Evolutionary conservation across 2,113 vertebrate genomes (phyloP), one percentile per base, ranked within the genome.

Genomic region (Xyliphius kryptos): DNA sequence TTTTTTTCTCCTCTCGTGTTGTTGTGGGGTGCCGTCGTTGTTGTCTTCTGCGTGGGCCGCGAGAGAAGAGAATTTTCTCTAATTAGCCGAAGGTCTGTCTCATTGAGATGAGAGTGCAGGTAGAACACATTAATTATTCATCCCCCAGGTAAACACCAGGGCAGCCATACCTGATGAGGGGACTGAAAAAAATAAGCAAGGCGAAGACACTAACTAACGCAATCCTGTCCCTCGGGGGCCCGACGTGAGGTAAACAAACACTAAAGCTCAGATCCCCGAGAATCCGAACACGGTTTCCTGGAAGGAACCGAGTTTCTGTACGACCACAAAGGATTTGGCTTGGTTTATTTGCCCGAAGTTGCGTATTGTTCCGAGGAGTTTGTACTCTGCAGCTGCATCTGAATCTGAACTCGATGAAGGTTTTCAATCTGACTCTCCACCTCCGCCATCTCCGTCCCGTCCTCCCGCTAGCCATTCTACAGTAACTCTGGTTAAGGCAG

Each of bases 51-150:
- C 69, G 70, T 75, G 80, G 67, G 32, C 38, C 67, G 17, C 21
- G 67, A 52, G 70, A 56, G 72, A 49, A 73, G 16, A 19, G 19
- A 79, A n/a, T 76, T 76, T 68, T 80, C 78, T 81, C 81, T 85
- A 85, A 86, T 86, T 85, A 86, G 80, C 62, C 57, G 72, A 79
- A 82, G 76, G 81, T 81, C 81, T 71, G 62, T 67, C 69, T 79
- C 67, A 73, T 67, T 66, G 69, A 77, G 77, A 83, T 73, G 73
- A 64, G 76, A 72, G 72, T 76, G 70, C 80, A 83, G 82, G 83
- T 85, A 77, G 49, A 66, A 41, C 56, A 61, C 81, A 81, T 86
- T 80, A 79, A 87, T 87, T 83, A 85, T 86, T 87, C 78, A 84
- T 83, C 78, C 75, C 68, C 51, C 76, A 70, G 78, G 82, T 81